Evolutionary conservation across 2,797 vertebrate genomes (phyloP), one percentile per base, ranked within the genome.

Genomic region (Delichon dasypus): DNA sequence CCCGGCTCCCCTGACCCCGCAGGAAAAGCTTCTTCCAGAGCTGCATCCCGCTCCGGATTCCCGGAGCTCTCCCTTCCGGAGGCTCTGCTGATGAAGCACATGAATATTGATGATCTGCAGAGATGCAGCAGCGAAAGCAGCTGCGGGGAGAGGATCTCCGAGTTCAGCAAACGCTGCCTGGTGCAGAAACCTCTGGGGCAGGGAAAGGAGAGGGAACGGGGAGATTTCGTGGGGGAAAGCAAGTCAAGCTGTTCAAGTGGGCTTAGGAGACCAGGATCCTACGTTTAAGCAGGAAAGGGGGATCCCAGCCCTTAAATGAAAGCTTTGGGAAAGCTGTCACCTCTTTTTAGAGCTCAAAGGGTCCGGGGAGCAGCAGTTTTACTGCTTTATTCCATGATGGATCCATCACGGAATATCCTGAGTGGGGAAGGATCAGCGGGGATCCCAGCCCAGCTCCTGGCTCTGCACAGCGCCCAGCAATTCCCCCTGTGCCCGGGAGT

Each of bases 241-340:
- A 0, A 36, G 23, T 6, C 2, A 3, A 64, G 55, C 30, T 70
- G 58, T 51, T 47, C 71, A 34, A 1, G 3, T 22, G 10, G 1
- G 2, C 13, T 36, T 2, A 32, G 5, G 27, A 36, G 34, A 45
- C 0, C 10, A 3, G 0, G 13, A 66, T n/a, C 9, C n/a, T 19
- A 4, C 10, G 11, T 27, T 42, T 11, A 60, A 30, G 5, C 25
- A 22, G 50, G 57, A 51, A 79, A 60, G 27, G 27, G 40, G 38
- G 11, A 64, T 1, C 13, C 4, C 25, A 12, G 5, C 14, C 75
- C 61, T 57, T 13, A 3, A 36, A 16, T 1, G 8, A 34, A 83
- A 88, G 65, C 26, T 70, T 32, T 45, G 65, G 64, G 5, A 32
- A 78, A 75, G 34, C 3, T 34, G 26, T 27, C 58, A 25, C 11